phyloP scores from a whole-genome alignment of 2,888 invertebrate genomes.

The Timandra comae region DNA sequence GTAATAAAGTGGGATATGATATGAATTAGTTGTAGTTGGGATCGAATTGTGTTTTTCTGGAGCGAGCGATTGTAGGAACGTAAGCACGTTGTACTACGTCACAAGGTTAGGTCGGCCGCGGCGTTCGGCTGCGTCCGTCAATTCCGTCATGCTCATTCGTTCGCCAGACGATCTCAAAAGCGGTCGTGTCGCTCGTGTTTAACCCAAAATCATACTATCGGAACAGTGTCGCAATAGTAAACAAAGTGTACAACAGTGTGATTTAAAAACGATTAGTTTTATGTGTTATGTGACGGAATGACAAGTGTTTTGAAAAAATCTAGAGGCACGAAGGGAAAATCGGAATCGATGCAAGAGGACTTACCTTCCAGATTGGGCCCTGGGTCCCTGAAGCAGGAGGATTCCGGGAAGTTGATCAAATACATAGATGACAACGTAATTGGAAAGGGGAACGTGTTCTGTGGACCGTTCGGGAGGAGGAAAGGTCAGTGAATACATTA shows the following conservation, averaged over 20 bases:
- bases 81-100: background rate
- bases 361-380: constrained; percentile 59
- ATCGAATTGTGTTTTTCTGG: background rate
- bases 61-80: background rate
- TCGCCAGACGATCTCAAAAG: constrained; percentile 10
- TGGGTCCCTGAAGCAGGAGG: constrained; percentile 76
- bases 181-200: constrained; percentile 12
- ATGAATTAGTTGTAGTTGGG: constrained; percentile 1
- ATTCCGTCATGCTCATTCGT: constrained; percentile 22
- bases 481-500: constrained; percentile 82
- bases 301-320: constrained; percentile 73
- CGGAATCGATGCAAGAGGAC: constrained; percentile 73
- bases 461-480: constrained; percentile 88
- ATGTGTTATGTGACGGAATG: constrained; percentile 67
- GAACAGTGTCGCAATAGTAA: constrained; percentile 16
- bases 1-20: too few relatives aligned
- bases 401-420: constrained; percentile 82
- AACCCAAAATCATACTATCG: constrained; percentile 2
- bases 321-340: constrained; percentile 68
- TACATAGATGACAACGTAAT: constrained; percentile 89
- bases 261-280: constrained; percentile 15
- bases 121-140: constrained; percentile 1
- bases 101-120: constrained; percentile 16
- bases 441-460: constrained; percentile 87
- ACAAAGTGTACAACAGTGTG: constrained; percentile 26